These are phyloP conservation scores for Labrus mixtus DNA, from an alignment of 2,113 vertebrate genomes.

Conservation along the genomic window DNA sequence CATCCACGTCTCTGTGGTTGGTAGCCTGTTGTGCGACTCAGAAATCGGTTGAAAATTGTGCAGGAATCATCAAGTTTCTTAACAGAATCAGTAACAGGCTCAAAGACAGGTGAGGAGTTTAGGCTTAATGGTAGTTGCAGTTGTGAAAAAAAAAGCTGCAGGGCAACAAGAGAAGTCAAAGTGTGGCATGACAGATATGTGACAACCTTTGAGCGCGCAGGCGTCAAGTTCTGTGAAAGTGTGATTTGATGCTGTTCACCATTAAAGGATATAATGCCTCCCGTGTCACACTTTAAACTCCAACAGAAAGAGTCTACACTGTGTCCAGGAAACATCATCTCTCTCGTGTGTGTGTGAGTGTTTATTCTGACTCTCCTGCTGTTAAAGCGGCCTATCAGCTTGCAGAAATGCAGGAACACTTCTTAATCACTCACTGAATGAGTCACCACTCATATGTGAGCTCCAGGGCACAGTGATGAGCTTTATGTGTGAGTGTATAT, in stretches of 20 bases:
- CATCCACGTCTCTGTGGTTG: too few relatives aligned
- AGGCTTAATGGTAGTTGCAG: too few relatives aligned
- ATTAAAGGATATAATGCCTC: not conserved
- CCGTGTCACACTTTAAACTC: not conserved
- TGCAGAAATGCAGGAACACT: constrained; percentile 13
- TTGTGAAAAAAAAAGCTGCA: not conserved
- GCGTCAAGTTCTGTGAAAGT: too few relatives aligned
- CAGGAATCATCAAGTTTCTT: too few relatives aligned
- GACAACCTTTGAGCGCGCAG: not conserved
- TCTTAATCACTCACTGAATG: constrained; percentile 25
- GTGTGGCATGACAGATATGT: not conserved
- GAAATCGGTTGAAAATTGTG: too few relatives aligned
- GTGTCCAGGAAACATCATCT: not conserved
- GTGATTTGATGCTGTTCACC: not conserved
- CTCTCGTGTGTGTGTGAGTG: not conserved
- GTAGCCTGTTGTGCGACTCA: too few relatives aligned
- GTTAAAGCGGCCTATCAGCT: constrained; percentile 11
- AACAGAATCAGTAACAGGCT: too few relatives aligned
- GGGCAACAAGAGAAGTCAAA: not conserved
- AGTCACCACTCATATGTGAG: constrained; percentile 30
- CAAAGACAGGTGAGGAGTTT: too few relatives aligned
- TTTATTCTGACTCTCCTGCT: not conserved
- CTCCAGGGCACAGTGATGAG: constrained; percentile 4
- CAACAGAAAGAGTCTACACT: not conserved
- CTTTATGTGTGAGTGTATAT: not conserved